Evolutionary conservation across 2,888 invertebrate species (phyloP), one percentile per base, ranked within the genome.

Genomic region (Chrysopilus asiliformis): DNA sequence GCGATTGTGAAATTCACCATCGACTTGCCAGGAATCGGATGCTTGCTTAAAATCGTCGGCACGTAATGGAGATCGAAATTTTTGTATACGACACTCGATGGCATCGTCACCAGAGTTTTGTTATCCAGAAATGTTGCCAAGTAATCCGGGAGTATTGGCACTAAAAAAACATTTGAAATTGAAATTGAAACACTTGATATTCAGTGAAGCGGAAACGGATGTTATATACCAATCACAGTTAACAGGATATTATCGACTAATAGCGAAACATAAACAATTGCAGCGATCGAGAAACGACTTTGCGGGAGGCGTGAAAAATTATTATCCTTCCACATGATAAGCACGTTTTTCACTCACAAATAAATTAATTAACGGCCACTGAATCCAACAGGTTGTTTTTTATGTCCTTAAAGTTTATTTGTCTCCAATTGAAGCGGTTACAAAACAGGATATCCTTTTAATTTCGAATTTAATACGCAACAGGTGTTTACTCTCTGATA

Each of bases 201-300:
- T 22, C 10, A 8, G 22, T 10, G 10, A 8, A 22, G 7, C 7
- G 7, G 22, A 8, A 22, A 8, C 7, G 7, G 9, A 27, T 12
- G 14, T 18, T 16, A 25, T 26, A 75, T 64, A 91, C 90, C 91
- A 33, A 91, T 79, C 24, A 87, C 83, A 22, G 90, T 90, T 31
- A 90, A 68, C 15, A 91, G 68, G 43, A 89, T 76, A 62, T 90
- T 91, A 66, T 91, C 90, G 57, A 84, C 62, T 50, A 85, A 71
- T 55, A 85, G 73, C 2, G 83, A 79, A 42, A 80, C 59, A 57
- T 85, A 85, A 35, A 84, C 74, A 41, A 76, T 66, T 16, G 66
- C 47, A 38, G 76, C 71, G 34, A 62, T 58, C 30, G 52, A 41
- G 33, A 50, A 52, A 18, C 61, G 55, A 45, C 49, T 58, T 31